Conservation (phyloP, 1,140 invertebrate genomes). For the Magallana angulata region DNA sequence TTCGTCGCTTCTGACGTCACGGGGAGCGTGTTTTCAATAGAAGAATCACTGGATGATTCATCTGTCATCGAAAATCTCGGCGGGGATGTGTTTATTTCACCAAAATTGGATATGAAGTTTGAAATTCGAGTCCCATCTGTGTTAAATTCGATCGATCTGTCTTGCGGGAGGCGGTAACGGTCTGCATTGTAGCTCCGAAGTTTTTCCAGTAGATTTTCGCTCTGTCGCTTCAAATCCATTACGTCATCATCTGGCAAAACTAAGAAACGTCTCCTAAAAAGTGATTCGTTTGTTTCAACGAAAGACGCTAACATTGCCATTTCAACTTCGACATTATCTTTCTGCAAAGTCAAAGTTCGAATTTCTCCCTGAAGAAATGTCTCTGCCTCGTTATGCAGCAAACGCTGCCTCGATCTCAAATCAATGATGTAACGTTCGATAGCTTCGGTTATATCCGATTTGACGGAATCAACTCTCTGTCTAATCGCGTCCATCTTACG, state of each 20-base stretch:
- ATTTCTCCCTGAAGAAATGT: slow-evolving; percentile 91
- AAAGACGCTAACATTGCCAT: slow-evolving; percentile 95
- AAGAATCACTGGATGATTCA: slow-evolving; percentile 39
- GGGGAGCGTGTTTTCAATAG: not conserved
- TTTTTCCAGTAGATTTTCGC: slow-evolving; percentile 68
- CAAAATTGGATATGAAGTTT: slow-evolving; percentile 71
- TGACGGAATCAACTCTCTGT: slow-evolving; percentile 66
- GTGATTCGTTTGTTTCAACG: slow-evolving; percentile 97
- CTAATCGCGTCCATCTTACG: slow-evolving; percentile 68
- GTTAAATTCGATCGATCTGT: slow-evolving; percentile 52
- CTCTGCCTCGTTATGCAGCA: slow-evolving; percentile 92
- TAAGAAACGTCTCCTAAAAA: slow-evolving; percentile 87
- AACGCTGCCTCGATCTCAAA: slow-evolving; percentile 92
- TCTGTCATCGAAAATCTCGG: not conserved
- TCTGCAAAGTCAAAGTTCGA: slow-evolving; percentile 89
- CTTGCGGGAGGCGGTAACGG: slow-evolving; percentile 53
- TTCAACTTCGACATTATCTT: slow-evolving; percentile 95
- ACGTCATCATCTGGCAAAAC: slow-evolving; percentile 75
- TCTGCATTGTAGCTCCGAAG: slow-evolving; percentile 67
- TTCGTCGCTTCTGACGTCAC: not conserved
- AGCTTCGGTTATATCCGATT: slow-evolving; percentile 85
- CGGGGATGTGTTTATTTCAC: slow-evolving; percentile 57
- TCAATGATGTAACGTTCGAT: slow-evolving; percentile 93
- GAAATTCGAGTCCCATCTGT: slow-evolving; percentile 65
- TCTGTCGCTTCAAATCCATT: slow-evolving; percentile 71